Evolutionary conservation across 2,888 invertebrate genomes (phyloP).

Genomic region (Spilarctia lutea): DNA sequence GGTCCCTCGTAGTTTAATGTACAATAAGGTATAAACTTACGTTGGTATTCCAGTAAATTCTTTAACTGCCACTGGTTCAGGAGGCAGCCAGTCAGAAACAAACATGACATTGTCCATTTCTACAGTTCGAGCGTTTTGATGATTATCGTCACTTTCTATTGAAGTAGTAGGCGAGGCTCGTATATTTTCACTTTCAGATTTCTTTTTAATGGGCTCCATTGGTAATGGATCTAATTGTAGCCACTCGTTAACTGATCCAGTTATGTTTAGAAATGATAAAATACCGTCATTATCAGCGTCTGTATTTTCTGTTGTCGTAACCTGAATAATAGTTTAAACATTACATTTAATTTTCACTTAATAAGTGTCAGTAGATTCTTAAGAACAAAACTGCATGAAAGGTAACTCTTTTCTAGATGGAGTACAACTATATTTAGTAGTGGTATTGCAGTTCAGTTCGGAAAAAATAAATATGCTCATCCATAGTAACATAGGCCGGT

Average conservation of each 20-base stretch:
- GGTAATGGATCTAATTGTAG: conserved; percentile 73
- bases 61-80: conserved; percentile 78
- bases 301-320: conserved; percentile 28
- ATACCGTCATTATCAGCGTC: conserved; percentile 49
- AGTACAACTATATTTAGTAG: neutral
- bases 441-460: neutral
- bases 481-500: neutral
- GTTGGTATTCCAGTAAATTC: conserved; percentile 88
- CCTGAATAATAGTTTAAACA: conserved; percentile 19
- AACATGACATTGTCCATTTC: conserved; percentile 63
- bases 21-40: conserved; percentile 73
- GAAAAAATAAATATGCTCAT: neutral
- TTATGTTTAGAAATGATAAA: conserved; percentile 73
- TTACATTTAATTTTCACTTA: neutral
- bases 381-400: neutral
- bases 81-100: conserved; percentile 87
- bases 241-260: conserved; percentile 75
- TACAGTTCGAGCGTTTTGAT: conserved; percentile 8
- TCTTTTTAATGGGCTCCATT: conserved; percentile 48
- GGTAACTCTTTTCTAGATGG: neutral
- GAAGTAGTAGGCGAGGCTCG: conserved; percentile 49
- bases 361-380: neutral
- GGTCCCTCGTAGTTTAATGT: neutral
- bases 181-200: conserved; percentile 41
- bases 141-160: conserved; percentile 42